Base-by-base conservation (phyloP, 2,888 invertebrate species). In the Calliopum simillimum region DNA sequence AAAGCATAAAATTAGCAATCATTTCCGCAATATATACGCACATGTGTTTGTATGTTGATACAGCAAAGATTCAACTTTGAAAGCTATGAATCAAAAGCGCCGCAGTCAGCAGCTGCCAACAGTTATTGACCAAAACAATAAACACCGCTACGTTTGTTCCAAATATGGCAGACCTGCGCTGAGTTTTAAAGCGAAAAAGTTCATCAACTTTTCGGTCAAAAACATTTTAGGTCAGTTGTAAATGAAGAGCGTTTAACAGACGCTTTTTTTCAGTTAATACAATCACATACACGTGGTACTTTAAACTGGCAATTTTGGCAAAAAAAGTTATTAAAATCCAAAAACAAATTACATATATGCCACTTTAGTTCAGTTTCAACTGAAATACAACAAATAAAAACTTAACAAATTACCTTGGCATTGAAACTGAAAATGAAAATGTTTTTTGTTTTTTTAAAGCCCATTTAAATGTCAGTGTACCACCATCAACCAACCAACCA, bases 391-490 rank as follows among this genome's bases (percentile, higher is more conserved):
- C 1, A 21, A 53, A 21, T 11, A 53, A 41, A 58, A 16, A 58
- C 12, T 8, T 16, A 41, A 41, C 25, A 58, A 58, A 58, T 61
- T 61, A 43, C 61, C 61, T 61, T 61, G 61, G 43, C 61, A 61
- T 61, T 61, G 61, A 61, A 46, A 61, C 41, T 16, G 46, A 61
- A 55, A 61, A 61, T 61, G n/a, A 61, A 61, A 43, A 33, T 61
- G 58, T 12, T 33, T 33, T n/a, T n/a, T n/a, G n/a, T n/a, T n/a
- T n/a, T n/a, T n/a, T n/a, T 33, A 25, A 16, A 25, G 33, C 16
- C 33, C 33, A 58, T 41, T 25, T 25, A 58, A 58, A 14, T 14
- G 12, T 53, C 21, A 23, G 23, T 53, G 19, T n/a, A n/a, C n/a
- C n/a, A n/a, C n/a, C n/a, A n/a, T n/a, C n/a, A n/a, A n/a, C n/a